Conservation (phyloP, 2,888 invertebrate species). For the Agrypnus murinus region DNA sequence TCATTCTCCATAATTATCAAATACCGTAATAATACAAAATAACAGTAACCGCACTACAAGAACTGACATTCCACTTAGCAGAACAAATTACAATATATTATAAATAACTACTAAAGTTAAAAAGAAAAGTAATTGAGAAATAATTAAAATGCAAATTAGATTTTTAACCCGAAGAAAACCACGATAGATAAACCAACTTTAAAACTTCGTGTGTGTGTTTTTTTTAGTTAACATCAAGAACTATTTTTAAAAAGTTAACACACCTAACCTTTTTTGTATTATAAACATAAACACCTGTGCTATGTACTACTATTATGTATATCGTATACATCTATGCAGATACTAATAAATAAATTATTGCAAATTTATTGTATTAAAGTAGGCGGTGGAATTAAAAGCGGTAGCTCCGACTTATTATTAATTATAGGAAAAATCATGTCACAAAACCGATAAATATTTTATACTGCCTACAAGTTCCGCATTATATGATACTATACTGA, state of each 20-base stretch:
- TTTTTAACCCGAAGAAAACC: not conserved
- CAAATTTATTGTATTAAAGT: constrained; percentile 11
- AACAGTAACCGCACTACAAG: constrained; percentile 16
- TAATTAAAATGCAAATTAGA: constrained; percentile 23
- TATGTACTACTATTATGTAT: no score
- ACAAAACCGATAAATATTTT: not conserved
- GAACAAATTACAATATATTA: constrained; percentile 9
- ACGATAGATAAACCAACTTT: no score
- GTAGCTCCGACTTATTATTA: not conserved
- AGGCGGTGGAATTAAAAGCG: constrained; percentile 4
- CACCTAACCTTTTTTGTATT: no score
- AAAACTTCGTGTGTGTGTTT: no score
- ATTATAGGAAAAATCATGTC: constrained; percentile 7
- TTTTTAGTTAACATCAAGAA: no score
- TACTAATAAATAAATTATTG: not conserved
- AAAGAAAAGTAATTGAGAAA: not conserved
- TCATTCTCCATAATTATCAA: constrained; percentile 4
- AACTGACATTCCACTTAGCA: constrained; percentile 11
- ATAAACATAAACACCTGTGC: no score
- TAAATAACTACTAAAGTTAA: not conserved
- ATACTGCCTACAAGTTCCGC: no score
- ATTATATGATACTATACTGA: no score
- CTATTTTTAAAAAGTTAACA: no score
- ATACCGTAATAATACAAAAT: constrained; percentile 12
- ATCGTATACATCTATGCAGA: no score